Conservation (phyloP, 2,797 vertebrate genomes). For the Florisuga fusca region DNA sequence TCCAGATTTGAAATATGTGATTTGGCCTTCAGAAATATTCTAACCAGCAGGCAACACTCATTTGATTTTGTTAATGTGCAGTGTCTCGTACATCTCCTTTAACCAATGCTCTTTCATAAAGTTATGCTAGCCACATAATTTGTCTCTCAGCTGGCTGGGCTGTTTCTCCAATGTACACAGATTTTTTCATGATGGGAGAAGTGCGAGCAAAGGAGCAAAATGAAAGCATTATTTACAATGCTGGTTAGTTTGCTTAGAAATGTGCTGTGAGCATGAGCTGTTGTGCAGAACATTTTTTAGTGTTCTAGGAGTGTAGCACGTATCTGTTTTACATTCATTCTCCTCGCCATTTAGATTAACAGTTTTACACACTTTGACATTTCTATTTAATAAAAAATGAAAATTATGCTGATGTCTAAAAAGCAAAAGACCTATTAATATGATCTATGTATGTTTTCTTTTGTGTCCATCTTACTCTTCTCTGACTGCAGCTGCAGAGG, state of each 20-base stretch:
- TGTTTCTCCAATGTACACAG: slow-evolving; percentile 50
- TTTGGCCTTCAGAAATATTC: slow-evolving; percentile 19
- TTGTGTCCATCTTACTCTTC: slow-evolving; percentile 32
- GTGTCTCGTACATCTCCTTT: not conserved
- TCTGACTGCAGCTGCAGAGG: not conserved
- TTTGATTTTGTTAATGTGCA: slow-evolving; percentile 35
- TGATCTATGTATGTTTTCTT: slow-evolving; percentile 23
- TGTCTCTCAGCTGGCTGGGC: slow-evolving; percentile 47
- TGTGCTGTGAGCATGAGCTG: not conserved
- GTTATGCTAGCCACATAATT: slow-evolving; percentile 40
- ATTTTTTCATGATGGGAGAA: not conserved
- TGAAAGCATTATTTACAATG: not conserved
- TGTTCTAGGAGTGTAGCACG: not conserved
- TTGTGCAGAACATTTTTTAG: not conserved
- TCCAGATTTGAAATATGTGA: slow-evolving; percentile 1
- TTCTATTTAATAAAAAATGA: slow-evolving; percentile 10
- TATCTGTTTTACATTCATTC: not conserved
- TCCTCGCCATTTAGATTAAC: not conserved
- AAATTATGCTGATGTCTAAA: not conserved
- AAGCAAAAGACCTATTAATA: slow-evolving; percentile 14
- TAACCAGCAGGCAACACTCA: not conserved
- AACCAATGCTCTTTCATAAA: slow-evolving; percentile 26
- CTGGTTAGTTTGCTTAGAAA: not conserved
- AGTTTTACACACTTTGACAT: not conserved
- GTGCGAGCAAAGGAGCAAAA: not conserved